Conservation (phyloP, 2,113 vertebrate genomes). For the Morone chrysops region DNA sequence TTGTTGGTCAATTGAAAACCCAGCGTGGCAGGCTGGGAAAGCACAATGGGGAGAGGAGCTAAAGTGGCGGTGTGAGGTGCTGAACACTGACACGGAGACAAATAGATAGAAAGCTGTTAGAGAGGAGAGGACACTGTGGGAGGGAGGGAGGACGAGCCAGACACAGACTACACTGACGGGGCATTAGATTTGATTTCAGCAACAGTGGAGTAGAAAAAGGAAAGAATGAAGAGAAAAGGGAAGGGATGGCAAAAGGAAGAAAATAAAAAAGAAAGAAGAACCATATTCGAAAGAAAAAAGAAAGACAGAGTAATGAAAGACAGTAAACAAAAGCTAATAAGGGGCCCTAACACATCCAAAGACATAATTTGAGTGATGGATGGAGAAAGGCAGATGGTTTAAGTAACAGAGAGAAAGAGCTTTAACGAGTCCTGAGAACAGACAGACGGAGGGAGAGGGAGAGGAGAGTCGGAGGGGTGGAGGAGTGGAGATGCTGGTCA, state of each 20-base stretch:
- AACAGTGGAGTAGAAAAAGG: slow-evolving; percentile 31
- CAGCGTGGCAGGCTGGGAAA: slow-evolving; percentile 70
- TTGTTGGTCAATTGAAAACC: slow-evolving; percentile 80
- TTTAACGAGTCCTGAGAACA: slow-evolving; percentile 49
- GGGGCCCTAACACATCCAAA: slow-evolving; percentile 16
- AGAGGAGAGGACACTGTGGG: slow-evolving; percentile 60
- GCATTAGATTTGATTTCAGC: slow-evolving; percentile 72
- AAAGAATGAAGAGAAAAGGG: slow-evolving; percentile 5
- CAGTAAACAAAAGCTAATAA: slow-evolving; percentile 25
- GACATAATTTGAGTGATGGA: slow-evolving; percentile 53
- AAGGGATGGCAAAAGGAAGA: background rate
- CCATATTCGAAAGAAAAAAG: background rate
- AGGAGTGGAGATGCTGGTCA: slow-evolving; percentile 63
- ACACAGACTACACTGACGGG: slow-evolving; percentile 48
- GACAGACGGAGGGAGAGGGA: slow-evolving; percentile 27
- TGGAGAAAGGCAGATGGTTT: slow-evolving; percentile 65
- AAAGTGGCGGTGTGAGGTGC: slow-evolving; percentile 77
- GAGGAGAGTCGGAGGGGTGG: slow-evolving; percentile 42
- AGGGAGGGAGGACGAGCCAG: slow-evolving; percentile 44
- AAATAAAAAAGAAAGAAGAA: background rate
- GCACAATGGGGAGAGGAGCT: slow-evolving; percentile 76
- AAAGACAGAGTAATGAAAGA: slow-evolving; percentile 16
- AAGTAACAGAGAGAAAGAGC: slow-evolving; percentile 56
- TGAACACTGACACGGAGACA: slow-evolving; percentile 80
- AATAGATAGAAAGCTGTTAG: slow-evolving; percentile 83